phyloP scores from a whole-genome alignment of 1,140 invertebrate genomes.

The Nasonia giraulti region DNA sequence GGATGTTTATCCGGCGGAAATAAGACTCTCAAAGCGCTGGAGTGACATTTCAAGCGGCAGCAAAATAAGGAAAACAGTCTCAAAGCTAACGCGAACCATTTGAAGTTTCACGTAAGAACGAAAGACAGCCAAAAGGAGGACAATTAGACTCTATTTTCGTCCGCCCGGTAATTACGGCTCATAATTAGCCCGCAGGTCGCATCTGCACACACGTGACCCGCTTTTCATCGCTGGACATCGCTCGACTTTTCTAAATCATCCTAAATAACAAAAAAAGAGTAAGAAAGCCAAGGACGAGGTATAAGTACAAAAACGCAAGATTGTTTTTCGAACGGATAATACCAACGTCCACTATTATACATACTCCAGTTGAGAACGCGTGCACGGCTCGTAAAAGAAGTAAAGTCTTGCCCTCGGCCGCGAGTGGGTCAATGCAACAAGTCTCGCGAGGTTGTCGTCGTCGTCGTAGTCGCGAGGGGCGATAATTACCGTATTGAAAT shows the following conservation, averaged over 20 bases:
- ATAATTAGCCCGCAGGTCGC: constrained; percentile 45
- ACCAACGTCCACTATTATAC: no score
- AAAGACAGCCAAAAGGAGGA: constrained; percentile 28
- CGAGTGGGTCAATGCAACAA: constrained; percentile 47
- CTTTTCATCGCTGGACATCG: constrained; percentile 48
- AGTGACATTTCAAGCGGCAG: neutral
- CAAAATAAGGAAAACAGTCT: neutral
- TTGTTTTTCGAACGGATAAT: neutral
- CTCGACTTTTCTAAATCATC: neutral
- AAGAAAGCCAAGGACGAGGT: neutral
- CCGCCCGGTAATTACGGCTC: constrained; percentile 42
- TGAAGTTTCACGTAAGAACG: neutral
- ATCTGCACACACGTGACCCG: constrained; percentile 55
- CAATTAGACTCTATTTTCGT: constrained; percentile 52
- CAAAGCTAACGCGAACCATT: neutral
- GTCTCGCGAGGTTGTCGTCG: constrained; percentile 29
- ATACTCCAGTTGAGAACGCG: neutral
- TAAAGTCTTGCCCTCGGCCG: constrained; percentile 18
- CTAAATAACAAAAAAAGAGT: neutral
- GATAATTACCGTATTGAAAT: neutral
- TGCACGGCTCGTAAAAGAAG: neutral
- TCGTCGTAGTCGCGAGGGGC: neutral
- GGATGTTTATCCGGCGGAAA: no score
- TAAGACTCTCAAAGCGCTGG: no score
- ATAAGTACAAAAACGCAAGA: neutral